These are phyloP conservation scores for Acanthosepion esculentum DNA, from an alignment of 2,888 invertebrate genomes.

Conservation along the genomic window DNA sequence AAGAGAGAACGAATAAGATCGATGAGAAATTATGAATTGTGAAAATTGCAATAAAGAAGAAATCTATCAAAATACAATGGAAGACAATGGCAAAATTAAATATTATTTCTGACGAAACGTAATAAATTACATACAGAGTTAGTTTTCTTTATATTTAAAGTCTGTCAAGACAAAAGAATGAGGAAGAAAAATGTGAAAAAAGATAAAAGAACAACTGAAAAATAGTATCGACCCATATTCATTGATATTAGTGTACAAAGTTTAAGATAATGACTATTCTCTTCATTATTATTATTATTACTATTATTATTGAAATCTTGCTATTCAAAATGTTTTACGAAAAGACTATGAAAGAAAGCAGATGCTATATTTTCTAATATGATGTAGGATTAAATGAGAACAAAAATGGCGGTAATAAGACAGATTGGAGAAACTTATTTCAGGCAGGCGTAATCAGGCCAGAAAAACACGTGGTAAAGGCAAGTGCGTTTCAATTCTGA, in stretches of 20 bases:
- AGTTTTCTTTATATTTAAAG: background rate
- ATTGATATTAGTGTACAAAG: background rate
- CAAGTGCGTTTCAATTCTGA: too few species aligned
- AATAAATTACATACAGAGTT: background rate
- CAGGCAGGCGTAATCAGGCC: too few species aligned
- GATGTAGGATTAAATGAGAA: too few species aligned
- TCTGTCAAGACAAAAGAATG: background rate
- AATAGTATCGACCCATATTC: background rate
- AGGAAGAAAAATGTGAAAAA: background rate
- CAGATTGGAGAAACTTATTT: too few species aligned
- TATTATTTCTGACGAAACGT: background rate
- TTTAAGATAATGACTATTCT: background rate
- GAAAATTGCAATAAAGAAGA: background rate
- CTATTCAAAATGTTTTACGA: too few species aligned
- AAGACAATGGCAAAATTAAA: background rate
- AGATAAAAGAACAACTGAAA: background rate
- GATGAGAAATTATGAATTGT: background rate
- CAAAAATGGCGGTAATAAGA: too few species aligned
- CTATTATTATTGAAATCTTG: too few species aligned
- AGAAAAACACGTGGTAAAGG: too few species aligned
- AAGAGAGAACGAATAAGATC: background rate
- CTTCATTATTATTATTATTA: background rate
- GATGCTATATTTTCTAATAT: too few species aligned
- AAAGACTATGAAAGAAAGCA: too few species aligned
- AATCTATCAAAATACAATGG: background rate